Conservation (phyloP, 2,888 invertebrate species). For the Lycophotia porphyrea region DNA sequence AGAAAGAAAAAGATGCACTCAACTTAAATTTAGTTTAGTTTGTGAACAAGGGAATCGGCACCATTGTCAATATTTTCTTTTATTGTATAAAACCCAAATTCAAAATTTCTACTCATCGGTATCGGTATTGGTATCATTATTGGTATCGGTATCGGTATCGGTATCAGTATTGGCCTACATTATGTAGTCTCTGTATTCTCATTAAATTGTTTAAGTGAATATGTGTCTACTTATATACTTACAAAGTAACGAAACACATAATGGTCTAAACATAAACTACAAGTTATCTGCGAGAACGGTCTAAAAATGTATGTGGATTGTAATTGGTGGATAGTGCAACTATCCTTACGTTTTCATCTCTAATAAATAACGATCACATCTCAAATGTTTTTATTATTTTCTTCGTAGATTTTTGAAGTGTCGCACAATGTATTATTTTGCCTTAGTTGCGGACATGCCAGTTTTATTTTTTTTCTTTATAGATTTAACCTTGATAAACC, state of each 20-base stretch:
- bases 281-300: constrained; percentile 17
- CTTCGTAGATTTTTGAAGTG: not conserved
- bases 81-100: not conserved
- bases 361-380: constrained; percentile 56
- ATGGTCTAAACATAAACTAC: constrained; percentile 9
- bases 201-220: constrained; percentile 3
- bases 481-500: no score
- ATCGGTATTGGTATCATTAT: not conserved
- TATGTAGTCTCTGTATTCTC: not conserved
- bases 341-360: constrained; percentile 43
- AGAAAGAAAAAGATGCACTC: no score
- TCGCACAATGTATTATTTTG: no score
- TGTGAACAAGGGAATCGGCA: no score
- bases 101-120: not conserved
- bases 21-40: no score
- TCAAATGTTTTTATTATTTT: constrained; percentile 47
- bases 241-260: constrained; percentile 2
- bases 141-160: not conserved
- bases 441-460: no score
- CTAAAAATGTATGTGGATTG: constrained; percentile 37
- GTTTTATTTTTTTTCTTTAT: no score
- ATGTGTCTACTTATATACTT: not conserved
- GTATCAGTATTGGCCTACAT: not conserved
- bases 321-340: constrained; percentile 43
- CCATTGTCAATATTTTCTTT: not conserved